phyloP scores from a whole-genome alignment of 2,113 vertebrate species.

The Pluvialis apricaria region DNA sequence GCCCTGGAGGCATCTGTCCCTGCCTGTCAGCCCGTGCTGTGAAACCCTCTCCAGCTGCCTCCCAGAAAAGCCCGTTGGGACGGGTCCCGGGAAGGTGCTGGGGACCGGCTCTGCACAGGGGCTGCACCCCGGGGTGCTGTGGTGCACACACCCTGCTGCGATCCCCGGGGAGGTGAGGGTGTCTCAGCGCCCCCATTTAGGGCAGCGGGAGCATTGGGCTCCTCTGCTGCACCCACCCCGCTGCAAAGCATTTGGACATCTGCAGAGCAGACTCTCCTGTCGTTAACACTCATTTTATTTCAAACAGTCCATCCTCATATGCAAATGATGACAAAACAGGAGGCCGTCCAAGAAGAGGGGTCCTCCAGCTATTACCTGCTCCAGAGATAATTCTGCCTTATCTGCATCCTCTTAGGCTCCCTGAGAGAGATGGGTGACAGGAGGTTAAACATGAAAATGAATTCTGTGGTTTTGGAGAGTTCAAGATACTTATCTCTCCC shows the following conservation, averaged over 20 bases:
- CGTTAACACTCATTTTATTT: rapidly evolving
- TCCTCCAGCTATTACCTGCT: slow-evolving; percentile 38
- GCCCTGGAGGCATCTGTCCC: slow-evolving; percentile 4
- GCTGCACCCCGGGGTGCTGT: too few species aligned
- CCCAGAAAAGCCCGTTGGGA: neutral
- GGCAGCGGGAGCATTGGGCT: neutral
- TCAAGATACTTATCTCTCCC: slow-evolving; percentile 61
- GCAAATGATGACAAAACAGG: neutral
- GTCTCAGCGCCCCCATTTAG: neutral
- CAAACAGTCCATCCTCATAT: neutral
- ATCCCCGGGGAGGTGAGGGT: rapidly evolving
- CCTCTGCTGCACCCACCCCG: neutral
- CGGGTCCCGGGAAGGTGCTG: rapidly evolving
- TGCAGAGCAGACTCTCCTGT: neutral
- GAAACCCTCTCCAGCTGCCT: neutral
- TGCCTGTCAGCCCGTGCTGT: neutral
- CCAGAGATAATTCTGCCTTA: slow-evolving; percentile 50
- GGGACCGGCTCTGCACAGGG: neutral
- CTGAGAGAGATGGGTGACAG: neutral
- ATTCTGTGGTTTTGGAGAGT: slow-evolving; percentile 60
- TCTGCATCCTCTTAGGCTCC: slow-evolving; percentile 51
- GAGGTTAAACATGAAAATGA: slow-evolving; percentile 61
- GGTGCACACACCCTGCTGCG: neutral
- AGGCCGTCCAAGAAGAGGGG: neutral
- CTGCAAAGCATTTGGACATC: neutral